Percentiles rank a stretch among this genome's conserved stretches.
Evolutionary conservation across 2,888 invertebrate species (phyloP).

Genomic region (Drosophila infuscata): DNA sequence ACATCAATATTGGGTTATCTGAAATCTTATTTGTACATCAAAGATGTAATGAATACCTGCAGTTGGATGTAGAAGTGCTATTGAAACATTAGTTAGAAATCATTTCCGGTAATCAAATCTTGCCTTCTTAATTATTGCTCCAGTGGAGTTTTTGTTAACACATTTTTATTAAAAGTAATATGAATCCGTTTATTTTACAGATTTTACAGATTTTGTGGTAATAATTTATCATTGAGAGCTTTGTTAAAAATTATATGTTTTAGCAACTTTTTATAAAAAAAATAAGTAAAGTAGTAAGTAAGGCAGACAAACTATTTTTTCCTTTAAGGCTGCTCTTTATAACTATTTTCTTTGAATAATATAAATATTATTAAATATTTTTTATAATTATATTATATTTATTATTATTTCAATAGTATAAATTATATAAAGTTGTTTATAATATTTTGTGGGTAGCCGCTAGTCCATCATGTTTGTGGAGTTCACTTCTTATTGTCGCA

Average conservation of each 20-base stretch:
- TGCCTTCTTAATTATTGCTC: not conserved
- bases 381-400: too few species aligned
- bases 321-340: too few species aligned
- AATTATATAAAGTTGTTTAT: not conserved
- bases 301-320: too few species aligned
- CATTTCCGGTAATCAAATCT: not conserved
- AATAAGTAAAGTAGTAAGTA: too few species aligned
- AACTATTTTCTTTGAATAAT: too few species aligned
- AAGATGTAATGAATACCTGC: not conserved
- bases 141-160: not conserved
- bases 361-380: too few species aligned
- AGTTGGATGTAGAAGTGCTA: not conserved
- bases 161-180: not conserved
- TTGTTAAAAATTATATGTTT: not conserved
- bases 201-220: not conserved
- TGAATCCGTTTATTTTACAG: not conserved
- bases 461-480: constrained; percentile 14
- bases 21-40: not conserved
- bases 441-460: constrained; percentile 14
- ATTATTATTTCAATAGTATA: too few species aligned
- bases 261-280: too few species aligned
- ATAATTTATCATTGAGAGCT: not conserved
- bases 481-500: constrained; percentile 41
- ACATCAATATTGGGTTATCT: not conserved
- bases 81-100: not conserved